A percentile compares a stretch with the other conserved stretches of the same genome.
These are phyloP conservation scores for Agrotis clavis DNA, from an alignment of 2,888 invertebrate genomes.

Conservation along the genomic window DNA sequence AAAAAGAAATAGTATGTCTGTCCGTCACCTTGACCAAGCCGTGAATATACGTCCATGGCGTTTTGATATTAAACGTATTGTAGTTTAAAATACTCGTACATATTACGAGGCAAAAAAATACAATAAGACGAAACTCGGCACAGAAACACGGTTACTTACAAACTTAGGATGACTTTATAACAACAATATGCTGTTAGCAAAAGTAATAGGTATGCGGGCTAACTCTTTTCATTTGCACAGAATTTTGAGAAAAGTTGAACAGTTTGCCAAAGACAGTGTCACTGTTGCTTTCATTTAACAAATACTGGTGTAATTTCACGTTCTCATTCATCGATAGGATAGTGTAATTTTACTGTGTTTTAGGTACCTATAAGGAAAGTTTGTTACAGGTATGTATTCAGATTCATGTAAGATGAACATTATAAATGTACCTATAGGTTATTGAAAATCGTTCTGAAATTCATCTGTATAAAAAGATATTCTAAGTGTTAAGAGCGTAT, in stretches of 20 bases:
- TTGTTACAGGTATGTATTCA: neutral
- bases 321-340: no score
- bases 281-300: neutral
- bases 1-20: slow-evolving; percentile 34
- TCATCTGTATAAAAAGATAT: no score
- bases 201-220: neutral
- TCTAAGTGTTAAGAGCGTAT: no score
- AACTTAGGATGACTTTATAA: slow-evolving; percentile 31
- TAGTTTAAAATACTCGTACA: slow-evolving; percentile 39
- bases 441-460: no score
- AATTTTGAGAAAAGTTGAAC: neutral
- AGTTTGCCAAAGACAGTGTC: neutral
- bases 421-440: no score
- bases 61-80: slow-evolving; percentile 52
- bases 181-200: neutral
- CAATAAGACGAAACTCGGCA: slow-evolving; percentile 56
- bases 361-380: neutral
- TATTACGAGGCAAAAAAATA: slow-evolving; percentile 64
- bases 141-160: slow-evolving; percentile 62
- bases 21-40: slow-evolving; percentile 54
- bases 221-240: neutral
- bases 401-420: no score
- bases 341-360: neutral
- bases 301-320: neutral
- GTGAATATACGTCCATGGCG: slow-evolving; percentile 32